Evolutionary conservation across 2,113 vertebrate species (phyloP), one percentile per base, ranked within the genome.

Genomic region (Melozone crissalis): DNA sequence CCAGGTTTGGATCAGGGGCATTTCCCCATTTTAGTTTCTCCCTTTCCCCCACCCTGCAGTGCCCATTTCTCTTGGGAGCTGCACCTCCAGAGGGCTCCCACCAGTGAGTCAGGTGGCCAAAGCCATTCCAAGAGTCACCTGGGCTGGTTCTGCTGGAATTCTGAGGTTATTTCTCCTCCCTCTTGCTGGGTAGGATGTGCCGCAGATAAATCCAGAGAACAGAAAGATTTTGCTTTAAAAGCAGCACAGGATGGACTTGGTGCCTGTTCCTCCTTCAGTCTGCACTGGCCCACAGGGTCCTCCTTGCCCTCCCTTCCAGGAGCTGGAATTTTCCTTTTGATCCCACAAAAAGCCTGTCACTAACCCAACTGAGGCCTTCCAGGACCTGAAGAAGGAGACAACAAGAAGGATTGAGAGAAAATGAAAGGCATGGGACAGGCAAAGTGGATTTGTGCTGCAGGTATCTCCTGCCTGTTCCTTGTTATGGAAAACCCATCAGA

Each of bases 401-500:
- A 24, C 7, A 2, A 5, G 28, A 73, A 61, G 19, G 5, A 28
- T 0, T 19, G 59, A 66, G 23, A 39, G 41, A 85, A 67, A 86
- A 73, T 3, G 7, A 73, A 69, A 83, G 35, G 43, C 4, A 5
- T 20, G 19, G 72, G 27, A 47, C 33, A 78, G 30, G 31, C 73
- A n/a, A 26, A 44, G 51, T 39, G 63, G 41, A 18, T 84, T 84
- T 66, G 35, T 57, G 58, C 77, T 79, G 57, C 46, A 8, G 3
- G n/a, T 59, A 61, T 76, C 58, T 68, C 85, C 83, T 41, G 31
- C 39, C 27, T 16, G n/a, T 16, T 62, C 61, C 47, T 59, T 41
- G 52, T 87, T 91, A 55, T 55, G 69, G 76, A 76, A 93, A 95
- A 88, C 10, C 43, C 69, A 85, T 84, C 79, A 89, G 73, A 87